Evolutionary conservation across 2,113 vertebrate species (phyloP).

Genomic region (Psephotus haematonotus): DNA sequence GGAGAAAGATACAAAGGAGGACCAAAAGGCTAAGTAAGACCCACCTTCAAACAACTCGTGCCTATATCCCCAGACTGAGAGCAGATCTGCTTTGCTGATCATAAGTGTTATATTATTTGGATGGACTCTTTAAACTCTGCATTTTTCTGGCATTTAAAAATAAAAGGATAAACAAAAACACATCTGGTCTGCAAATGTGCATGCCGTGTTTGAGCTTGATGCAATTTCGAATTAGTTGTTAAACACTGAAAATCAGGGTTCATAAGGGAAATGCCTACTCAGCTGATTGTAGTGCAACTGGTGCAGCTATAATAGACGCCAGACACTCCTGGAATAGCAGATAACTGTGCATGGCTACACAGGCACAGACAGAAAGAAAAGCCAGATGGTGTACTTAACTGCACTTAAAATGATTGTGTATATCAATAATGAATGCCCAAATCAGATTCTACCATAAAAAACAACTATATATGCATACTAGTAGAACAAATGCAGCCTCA

Average conservation of each 20-base stretch:
- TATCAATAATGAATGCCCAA: conserved; percentile 81
- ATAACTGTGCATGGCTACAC: conserved; percentile 70
- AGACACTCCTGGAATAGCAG: conserved; percentile 78
- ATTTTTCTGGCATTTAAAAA: conserved; percentile 50
- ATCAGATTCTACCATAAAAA: conserved; percentile 73
- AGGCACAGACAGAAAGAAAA: conserved; percentile 74
- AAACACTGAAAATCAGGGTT: conserved; percentile 77
- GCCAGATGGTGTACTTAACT: conserved; percentile 83
- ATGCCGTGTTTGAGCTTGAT: conserved; percentile 58
- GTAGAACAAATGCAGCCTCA: conserved; percentile 60
- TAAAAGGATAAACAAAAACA: conserved; percentile 74
- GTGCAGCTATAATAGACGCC: conserved; percentile 71
- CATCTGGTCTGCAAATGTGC: conserved; percentile 65
- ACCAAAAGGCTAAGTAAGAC: not conserved
- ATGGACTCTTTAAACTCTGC: not conserved
- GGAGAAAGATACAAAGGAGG: not conserved
- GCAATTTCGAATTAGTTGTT: conserved; percentile 71
- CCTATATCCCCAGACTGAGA: not conserved
- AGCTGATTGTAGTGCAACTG: conserved; percentile 76
- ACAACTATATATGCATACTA: conserved; percentile 67
- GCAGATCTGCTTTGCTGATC: conserved; percentile 10
- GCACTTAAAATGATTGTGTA: conserved; percentile 80
- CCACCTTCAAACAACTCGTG: not conserved
- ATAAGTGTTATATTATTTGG: not conserved
- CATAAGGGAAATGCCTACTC: conserved; percentile 75